Percentiles rank a stretch among this genome's conserved stretches.
Evolutionary conservation across 2,797 vertebrate genomes (phyloP).

Genomic region (Tapirus indicus): DNA sequence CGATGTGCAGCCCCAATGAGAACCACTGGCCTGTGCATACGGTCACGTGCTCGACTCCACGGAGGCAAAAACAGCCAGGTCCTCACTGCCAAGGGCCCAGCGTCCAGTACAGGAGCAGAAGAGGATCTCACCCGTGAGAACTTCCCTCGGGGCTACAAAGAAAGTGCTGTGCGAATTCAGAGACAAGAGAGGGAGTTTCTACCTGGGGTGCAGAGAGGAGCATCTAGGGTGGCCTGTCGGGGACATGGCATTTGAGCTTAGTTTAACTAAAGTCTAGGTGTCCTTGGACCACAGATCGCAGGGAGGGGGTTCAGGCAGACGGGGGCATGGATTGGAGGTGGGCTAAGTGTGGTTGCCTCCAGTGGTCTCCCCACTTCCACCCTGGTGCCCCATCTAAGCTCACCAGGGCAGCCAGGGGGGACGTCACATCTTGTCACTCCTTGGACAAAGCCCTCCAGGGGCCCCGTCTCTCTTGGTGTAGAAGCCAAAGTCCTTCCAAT

Average conservation of each 20-base stretch:
- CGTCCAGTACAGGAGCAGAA: background rate
- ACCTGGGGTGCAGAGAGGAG: background rate
- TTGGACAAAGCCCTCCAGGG: background rate
- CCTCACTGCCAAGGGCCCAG: background rate
- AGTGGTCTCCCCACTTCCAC: background rate
- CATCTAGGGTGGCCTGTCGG: no score
- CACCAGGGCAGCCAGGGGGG: background rate
- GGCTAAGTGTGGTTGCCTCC: rapidly evolving
- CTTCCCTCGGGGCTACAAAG: background rate
- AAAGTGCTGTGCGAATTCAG: background rate
- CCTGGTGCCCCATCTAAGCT: background rate
- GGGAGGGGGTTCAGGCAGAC: background rate
- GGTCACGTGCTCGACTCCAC: background rate
- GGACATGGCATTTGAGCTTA: background rate
- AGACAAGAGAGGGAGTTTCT: background rate
- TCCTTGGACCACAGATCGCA: background rate
- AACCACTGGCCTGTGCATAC: no score
- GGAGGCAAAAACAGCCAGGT: background rate
- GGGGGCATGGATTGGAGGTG: rapidly evolving
- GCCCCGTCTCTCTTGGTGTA: background rate
- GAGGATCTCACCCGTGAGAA: background rate
- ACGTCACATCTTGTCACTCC: background rate
- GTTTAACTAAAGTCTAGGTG: rapidly evolving
- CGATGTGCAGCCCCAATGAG: no score
- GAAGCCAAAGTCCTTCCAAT: background rate